Conservation (phyloP, 2,888 invertebrate genomes). For the Acanthoscelides obtectus region DNA sequence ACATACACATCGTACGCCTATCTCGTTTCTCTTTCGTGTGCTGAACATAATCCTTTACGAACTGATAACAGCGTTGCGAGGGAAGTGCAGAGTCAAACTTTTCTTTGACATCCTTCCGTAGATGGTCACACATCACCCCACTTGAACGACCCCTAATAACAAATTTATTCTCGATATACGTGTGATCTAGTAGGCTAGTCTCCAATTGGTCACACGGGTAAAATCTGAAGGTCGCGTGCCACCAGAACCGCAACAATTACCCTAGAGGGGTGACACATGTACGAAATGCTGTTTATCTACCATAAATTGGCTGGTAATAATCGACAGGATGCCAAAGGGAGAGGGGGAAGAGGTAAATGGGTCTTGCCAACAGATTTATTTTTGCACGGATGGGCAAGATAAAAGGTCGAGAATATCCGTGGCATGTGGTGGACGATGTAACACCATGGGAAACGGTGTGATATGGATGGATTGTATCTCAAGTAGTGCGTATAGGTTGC, state of each 20-base stretch:
- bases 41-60: too few species aligned
- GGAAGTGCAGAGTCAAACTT: too few species aligned
- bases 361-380: slow-evolving; percentile 2
- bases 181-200: neutral
- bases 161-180: neutral
- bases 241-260: slow-evolving; percentile 1
- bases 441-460: neutral
- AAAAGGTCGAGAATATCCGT: neutral
- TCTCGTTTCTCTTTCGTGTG: too few species aligned
- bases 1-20: too few species aligned
- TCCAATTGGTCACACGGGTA: neutral
- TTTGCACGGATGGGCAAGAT: slow-evolving; percentile 1
- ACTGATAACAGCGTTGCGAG: too few species aligned
- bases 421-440: neutral
- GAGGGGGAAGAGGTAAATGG: neutral
- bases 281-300: slow-evolving; percentile 2
- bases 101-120: neutral
- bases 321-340: slow-evolving; percentile 1
- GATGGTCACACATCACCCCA: neutral
- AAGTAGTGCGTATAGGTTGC: neutral
- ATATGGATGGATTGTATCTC: neutral
- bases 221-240: neutral
- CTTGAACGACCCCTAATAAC: neutral
- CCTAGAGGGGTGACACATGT: slow-evolving; percentile 1
- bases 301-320: slow-evolving; percentile 7